Evolutionary conservation across 2,888 invertebrate genomes (phyloP).

Genomic region (Sclerodermus sp.): DNA sequence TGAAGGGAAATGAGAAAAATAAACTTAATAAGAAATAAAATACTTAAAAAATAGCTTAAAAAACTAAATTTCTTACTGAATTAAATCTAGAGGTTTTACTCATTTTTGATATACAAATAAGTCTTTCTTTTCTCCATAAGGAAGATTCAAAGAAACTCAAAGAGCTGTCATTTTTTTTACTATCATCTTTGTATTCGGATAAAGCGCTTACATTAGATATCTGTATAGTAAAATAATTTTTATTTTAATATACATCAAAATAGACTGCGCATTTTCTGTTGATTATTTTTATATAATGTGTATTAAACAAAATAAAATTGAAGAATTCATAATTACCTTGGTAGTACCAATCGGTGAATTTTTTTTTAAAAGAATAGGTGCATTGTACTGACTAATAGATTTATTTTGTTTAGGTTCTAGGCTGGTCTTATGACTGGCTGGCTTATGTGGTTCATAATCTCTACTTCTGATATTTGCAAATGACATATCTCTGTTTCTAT

Average conservation of each 20-base stretch:
- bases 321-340: no score
- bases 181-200: slow-evolving; percentile 26
- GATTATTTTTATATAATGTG: no score
- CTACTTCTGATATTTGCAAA: slow-evolving; percentile 25
- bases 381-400: slow-evolving; percentile 32
- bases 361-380: slow-evolving; percentile 7
- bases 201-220: slow-evolving; percentile 28
- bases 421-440: slow-evolving; percentile 44
- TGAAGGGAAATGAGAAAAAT: no score
- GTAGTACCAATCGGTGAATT: no score
- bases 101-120: slow-evolving; percentile 46
- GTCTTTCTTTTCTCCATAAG: slow-evolving; percentile 43
- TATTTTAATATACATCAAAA: no score
- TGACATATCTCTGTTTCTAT: slow-evolving; percentile 13
- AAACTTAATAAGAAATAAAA: background rate
- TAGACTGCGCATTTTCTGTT: no score
- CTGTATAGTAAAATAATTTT: slow-evolving; percentile 16
- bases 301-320: no score
- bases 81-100: slow-evolving; percentile 16
- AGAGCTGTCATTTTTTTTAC: slow-evolving; percentile 25
- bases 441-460: slow-evolving; percentile 43
- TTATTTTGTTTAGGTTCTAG: slow-evolving; percentile 35
- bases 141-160: slow-evolving; percentile 41
- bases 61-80: slow-evolving; percentile 13
- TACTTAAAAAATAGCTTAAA: background rate